A percentile compares a stretch with the other conserved stretches of the same genome.
Evolutionary conservation across 2,888 invertebrate genomes (phyloP).

Genomic region (Drosophila niveifrons): DNA sequence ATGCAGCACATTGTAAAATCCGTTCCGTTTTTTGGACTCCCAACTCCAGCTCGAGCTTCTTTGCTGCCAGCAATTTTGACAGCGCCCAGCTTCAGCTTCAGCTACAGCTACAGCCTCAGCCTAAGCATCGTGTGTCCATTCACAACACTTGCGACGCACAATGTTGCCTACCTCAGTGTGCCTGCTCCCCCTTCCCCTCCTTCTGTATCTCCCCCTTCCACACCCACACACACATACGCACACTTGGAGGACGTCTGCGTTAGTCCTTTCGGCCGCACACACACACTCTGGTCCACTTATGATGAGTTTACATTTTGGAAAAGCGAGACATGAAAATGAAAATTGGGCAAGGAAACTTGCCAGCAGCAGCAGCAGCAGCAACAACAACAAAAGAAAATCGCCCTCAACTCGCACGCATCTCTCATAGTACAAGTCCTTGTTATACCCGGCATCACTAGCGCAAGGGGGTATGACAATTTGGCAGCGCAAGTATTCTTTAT

Average conservation of each 20-base stretch:
- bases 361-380: constrained; percentile 38
- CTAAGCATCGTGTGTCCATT: constrained; percentile 67
- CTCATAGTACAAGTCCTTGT: constrained; percentile 44
- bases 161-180: constrained; percentile 23
- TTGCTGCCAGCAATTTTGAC: constrained; percentile 30
- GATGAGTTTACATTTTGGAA: constrained; percentile 80
- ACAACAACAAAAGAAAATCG: constrained; percentile 48
- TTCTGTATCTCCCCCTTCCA: background rate
- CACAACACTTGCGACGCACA: constrained; percentile 77
- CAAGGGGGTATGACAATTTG: background rate
- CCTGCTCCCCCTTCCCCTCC: background rate
- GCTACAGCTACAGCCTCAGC: background rate
- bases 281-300: constrained; percentile 73
- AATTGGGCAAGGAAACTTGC: constrained; percentile 75
- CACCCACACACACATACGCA: background rate
- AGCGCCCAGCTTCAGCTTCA: constrained; percentile 17
- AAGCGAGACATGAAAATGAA: constrained; percentile 72
- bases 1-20: constrained; percentile 73
- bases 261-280: constrained; percentile 43
- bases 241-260: constrained; percentile 58
- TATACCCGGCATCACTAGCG: background rate
- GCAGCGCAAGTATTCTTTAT: too few species aligned
- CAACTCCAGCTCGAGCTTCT: background rate
- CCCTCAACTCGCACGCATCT: constrained; percentile 50
- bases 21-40: constrained; percentile 47